Evolutionary conservation across 2,797 vertebrate species (phyloP), one percentile per base, ranked within the genome.

Genomic region (Crocidura indochinensis): DNA sequence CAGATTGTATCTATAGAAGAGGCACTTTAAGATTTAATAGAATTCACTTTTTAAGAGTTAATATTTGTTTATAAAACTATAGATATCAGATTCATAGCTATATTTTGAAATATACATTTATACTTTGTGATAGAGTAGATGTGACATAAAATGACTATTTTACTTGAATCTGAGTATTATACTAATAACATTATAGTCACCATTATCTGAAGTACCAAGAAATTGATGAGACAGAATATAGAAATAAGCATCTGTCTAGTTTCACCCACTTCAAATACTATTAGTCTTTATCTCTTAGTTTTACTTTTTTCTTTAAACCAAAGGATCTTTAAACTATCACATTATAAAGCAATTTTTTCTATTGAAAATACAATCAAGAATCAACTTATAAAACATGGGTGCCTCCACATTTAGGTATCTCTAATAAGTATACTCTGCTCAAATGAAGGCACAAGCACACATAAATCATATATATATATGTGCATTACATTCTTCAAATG

Each of bases 261-360:
- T 62, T 38, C 14, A 31, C 44, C 51, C 51, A 69, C 0, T 8
- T 69, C 67, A 72, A 88, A 84, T 78, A 20, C 19, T 60, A 60
- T 60, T 20, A 15, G 29, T 82, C 17, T 9, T 78, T 38, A 38
- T 38, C 74, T 69, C 49, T 75, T 81, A 24, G 19, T 51, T 78
- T 84, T 84, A 56, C 75, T 92, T 78, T 49, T 77, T 65, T 65
- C 87, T 89, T 73, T 78, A 90, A 84, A 73, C 27, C 26, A 87
- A 10, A 53, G 44, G 65, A 8, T 74, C 53, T 64, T 91, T 56
- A 86, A 22, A 74, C 31, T 90, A 65, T 73, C 44, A 62, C 73
- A 10, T 87, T 75, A 74, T 68, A 79, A 91, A 92, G 20, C 44
- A 82, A 65, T 47, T 72, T 31, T 31, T 31, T 91, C 68, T 75